Percentiles rank a stretch among this genome's conserved stretches.
These are phyloP conservation scores for Crenuchus spilurus DNA, from an alignment of 2,797 vertebrate species.

Conservation along the genomic window DNA sequence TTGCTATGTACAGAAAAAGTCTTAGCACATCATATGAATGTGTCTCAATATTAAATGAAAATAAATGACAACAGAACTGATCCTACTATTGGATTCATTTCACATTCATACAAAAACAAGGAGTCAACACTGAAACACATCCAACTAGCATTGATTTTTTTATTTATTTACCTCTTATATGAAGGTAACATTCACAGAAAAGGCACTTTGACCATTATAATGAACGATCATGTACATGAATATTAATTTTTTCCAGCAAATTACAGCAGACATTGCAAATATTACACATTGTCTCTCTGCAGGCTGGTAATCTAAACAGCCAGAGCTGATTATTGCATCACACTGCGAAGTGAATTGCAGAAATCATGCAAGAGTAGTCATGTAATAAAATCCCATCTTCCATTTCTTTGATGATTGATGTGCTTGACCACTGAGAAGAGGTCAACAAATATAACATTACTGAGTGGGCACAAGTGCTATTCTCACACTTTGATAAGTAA, in stretches of 20 bases:
- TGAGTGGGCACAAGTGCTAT: neutral
- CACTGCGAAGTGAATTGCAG: neutral
- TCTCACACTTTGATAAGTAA: neutral
- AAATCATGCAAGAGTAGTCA: neutral
- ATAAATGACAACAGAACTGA: too few relatives aligned
- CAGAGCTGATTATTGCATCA: slow-evolving; percentile 2
- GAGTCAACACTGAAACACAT: too few relatives aligned
- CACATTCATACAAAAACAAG: too few relatives aligned
- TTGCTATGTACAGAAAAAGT: too few relatives aligned
- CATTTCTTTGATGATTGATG: neutral
- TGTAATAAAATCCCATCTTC: neutral
- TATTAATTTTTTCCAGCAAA: neutral
- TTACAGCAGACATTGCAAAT: too few relatives aligned
- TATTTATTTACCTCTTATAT: too few relatives aligned
- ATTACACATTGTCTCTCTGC: too few relatives aligned
- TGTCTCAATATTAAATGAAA: too few relatives aligned
- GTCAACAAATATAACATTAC: neutral
- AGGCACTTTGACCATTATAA: neutral
- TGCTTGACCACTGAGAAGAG: neutral
- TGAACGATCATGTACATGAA: neutral
- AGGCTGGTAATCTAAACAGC: neutral
- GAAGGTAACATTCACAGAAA: neutral
- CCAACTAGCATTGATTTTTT: too few relatives aligned
- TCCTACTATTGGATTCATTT: too few relatives aligned
- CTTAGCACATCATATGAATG: too few relatives aligned